A percentile compares a stretch with the other conserved stretches of the same genome.
Conservation (phyloP, 2,113 vertebrate genomes). For the Plestiodon gilberti region DNA sequence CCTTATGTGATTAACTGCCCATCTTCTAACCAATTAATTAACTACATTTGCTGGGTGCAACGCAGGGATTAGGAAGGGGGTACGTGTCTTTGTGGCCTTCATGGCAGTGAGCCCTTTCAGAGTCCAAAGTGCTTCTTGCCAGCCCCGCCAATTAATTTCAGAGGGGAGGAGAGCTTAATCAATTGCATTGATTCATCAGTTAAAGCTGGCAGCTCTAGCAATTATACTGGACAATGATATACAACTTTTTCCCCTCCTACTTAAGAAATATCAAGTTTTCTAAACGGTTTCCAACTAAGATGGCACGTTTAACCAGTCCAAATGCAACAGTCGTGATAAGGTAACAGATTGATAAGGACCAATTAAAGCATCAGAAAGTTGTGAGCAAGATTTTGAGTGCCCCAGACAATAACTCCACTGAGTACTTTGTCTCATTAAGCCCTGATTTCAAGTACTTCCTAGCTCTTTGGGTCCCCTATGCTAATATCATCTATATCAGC, state of each 20-base stretch:
- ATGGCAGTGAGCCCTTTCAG: not conserved
- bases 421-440: not conserved
- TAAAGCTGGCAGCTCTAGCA: conserved; percentile 10
- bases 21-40: conserved; percentile 1
- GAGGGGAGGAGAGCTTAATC: conserved; percentile 15
- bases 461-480: not conserved
- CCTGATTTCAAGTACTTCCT: not conserved
- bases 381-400: not conserved
- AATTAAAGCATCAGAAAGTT: not conserved
- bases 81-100: not conserved
- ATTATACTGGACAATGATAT: conserved; percentile 1
- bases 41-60: not conserved
- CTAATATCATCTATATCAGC: not conserved
- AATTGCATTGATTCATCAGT: conserved; percentile 23
- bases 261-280: conserved; percentile 1
- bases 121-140: not conserved
- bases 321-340: not conserved
- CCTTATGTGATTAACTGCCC: not conserved
- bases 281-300: not conserved
- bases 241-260: not conserved
- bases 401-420: not conserved
- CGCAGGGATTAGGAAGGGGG: not conserved
- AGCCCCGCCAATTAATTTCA: not conserved
- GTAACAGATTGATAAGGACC: not conserved
- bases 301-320: not conserved